A percentile compares a stretch with the other conserved stretches of the same genome.
These are phyloP conservation scores for Leptobrachium leishanense DNA, from an alignment of 2,113 vertebrate genomes.

Conservation along the genomic window DNA sequence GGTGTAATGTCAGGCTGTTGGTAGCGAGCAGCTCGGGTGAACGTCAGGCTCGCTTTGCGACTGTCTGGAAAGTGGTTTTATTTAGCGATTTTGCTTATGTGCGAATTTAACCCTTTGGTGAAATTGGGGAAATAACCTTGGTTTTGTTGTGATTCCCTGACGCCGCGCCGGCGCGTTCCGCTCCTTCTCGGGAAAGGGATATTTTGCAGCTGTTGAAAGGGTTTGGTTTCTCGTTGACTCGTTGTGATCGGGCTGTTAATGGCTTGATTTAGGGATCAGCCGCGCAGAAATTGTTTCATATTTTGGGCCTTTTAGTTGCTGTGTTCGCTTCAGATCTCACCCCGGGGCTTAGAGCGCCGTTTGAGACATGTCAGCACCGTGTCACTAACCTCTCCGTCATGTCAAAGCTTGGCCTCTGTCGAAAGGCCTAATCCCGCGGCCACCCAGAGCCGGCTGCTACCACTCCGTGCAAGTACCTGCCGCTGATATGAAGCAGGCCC, in stretches of 20 bases:
- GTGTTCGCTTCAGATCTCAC: slow-evolving; percentile 55
- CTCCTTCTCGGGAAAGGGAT: slow-evolving; percentile 55
- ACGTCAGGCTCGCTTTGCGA: too few relatives aligned
- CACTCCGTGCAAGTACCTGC: slow-evolving; percentile 70
- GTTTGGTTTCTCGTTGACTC: slow-evolving; percentile 66
- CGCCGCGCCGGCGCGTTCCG: neutral
- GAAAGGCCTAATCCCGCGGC: slow-evolving; percentile 63
- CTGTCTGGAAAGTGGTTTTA: too few relatives aligned
- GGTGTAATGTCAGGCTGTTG: too few relatives aligned
- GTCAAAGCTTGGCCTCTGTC: slow-evolving; percentile 58
- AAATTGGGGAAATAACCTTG: neutral
- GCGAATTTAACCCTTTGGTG: too few relatives aligned
- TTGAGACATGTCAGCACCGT: slow-evolving; percentile 60
- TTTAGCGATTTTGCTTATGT: too few relatives aligned
- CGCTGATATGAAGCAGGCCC: slow-evolving; percentile 65
- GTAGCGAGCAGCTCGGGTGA: too few relatives aligned
- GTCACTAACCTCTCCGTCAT: slow-evolving; percentile 63
- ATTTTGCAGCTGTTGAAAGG: slow-evolving; percentile 61
- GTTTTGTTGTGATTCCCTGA: neutral
- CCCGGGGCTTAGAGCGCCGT: slow-evolving; percentile 57
- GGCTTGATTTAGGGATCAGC: slow-evolving; percentile 55
- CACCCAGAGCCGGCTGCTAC: slow-evolving; percentile 71
- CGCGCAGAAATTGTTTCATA: slow-evolving; percentile 46
- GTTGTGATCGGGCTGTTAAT: slow-evolving; percentile 66
- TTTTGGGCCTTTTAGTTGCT: slow-evolving; percentile 36